A percentile compares a stretch with the other conserved stretches of the same genome.
These are phyloP conservation scores for Myiozetetes cayanensis DNA, from an alignment of 2,113 vertebrate genomes.

Conservation along the genomic window DNA sequence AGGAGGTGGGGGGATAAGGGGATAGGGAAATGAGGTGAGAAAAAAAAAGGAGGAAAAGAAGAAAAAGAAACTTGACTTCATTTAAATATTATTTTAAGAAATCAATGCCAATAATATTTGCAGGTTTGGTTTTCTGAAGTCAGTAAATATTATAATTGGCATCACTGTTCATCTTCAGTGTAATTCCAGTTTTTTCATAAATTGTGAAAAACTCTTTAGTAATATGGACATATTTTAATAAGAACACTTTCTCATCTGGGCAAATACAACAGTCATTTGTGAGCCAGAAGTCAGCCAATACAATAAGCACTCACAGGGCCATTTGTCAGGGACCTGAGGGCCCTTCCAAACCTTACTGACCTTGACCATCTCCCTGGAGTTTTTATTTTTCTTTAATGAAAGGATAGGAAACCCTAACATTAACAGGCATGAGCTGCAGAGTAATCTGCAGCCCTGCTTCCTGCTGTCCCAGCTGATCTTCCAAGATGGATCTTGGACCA, in stretches of 20 bases:
- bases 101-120: background rate
- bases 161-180: background rate
- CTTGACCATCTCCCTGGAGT: background rate
- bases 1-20: too few species aligned
- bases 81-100: background rate
- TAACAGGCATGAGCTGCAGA: background rate
- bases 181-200: background rate
- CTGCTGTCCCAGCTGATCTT: background rate
- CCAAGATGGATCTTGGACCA: background rate
- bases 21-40: background rate
- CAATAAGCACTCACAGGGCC: background rate
- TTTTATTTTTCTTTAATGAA: background rate
- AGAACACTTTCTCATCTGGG: background rate
- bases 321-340: background rate
- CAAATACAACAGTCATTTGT: background rate
- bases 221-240: background rate
- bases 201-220: background rate
- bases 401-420: background rate
- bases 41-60: background rate
- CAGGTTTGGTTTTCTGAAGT: background rate
- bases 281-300: background rate
- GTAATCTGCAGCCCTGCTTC: background rate
- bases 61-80: background rate
- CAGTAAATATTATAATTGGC: background rate
- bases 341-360: background rate